Conservation (phyloP, 2,888 invertebrate genomes). For the Apomyelois bistriatella region DNA sequence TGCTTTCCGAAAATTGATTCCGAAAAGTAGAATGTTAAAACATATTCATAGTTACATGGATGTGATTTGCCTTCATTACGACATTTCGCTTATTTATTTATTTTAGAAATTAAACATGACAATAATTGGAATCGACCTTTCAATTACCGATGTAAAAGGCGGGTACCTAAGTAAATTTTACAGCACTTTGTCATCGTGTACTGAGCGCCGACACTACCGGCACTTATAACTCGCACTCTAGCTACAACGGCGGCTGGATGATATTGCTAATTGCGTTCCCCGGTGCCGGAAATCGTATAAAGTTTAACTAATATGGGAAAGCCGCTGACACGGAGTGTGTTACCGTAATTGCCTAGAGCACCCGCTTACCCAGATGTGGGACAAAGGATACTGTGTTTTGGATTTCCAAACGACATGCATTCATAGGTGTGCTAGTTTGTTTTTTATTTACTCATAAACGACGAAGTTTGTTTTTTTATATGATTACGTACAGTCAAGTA, state of each 20-base stretch:
- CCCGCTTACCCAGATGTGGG: constrained; percentile 11
- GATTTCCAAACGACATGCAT: background rate
- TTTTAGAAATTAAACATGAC: no score
- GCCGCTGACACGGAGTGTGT: constrained; percentile 37
- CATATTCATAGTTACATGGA: no score
- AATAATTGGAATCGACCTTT: no score
- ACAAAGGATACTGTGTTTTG: background rate
- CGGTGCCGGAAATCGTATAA: constrained; percentile 69
- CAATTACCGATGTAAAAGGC: constrained; percentile 40
- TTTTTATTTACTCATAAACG: no score
- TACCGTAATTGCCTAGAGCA: constrained; percentile 26
- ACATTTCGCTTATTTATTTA: no score
- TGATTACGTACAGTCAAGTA: no score
- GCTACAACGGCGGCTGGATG: constrained; percentile 56
- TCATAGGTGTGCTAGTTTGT: background rate
- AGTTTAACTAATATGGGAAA: constrained; percentile 62
- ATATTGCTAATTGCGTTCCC: constrained; percentile 74
- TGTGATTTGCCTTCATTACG: no score
- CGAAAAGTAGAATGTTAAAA: no score
- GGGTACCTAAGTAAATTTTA: constrained; percentile 61
- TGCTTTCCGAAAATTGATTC: no score
- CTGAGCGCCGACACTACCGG: constrained; percentile 36
- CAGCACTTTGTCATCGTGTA: constrained; percentile 62
- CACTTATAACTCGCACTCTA: constrained; percentile 54
- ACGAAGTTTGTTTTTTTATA: no score